Evolutionary conservation across 2,113 vertebrate genomes (phyloP).

Genomic region (Eulemur macaco): DNA sequence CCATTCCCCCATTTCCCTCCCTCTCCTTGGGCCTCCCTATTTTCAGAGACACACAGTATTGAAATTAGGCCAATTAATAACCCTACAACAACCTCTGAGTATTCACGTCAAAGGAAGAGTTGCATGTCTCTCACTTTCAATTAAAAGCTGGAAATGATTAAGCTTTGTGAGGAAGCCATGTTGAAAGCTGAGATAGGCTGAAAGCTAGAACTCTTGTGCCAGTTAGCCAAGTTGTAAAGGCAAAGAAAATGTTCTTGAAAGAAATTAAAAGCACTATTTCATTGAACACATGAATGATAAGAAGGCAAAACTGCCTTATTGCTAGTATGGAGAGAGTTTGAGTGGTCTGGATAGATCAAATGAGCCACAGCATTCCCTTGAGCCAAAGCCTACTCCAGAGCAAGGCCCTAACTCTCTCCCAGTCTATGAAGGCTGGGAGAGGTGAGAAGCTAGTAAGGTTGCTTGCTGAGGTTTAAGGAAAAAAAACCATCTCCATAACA

Average conservation of each 20-base stretch:
- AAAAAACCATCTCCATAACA: background rate
- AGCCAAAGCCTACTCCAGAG: background rate
- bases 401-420: background rate
- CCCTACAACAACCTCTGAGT: background rate
- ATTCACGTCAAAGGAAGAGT: background rate
- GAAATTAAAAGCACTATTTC: background rate
- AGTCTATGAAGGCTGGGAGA: background rate
- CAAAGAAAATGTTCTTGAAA: background rate
- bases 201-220: background rate
- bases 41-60: background rate
- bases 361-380: background rate
- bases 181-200: background rate
- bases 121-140: background rate
- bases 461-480: background rate
- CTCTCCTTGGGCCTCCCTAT: background rate
- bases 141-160: background rate
- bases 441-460: background rate
- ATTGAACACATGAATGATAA: background rate
- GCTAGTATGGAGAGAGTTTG: background rate
- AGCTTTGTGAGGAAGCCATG: background rate
- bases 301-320: background rate
- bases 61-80: background rate
- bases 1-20: background rate
- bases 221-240: background rate
- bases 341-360: background rate